Base-by-base conservation (phyloP, 35 echinoderm and acorn worm species). In the Ophiothrix spiculata region DNA sequence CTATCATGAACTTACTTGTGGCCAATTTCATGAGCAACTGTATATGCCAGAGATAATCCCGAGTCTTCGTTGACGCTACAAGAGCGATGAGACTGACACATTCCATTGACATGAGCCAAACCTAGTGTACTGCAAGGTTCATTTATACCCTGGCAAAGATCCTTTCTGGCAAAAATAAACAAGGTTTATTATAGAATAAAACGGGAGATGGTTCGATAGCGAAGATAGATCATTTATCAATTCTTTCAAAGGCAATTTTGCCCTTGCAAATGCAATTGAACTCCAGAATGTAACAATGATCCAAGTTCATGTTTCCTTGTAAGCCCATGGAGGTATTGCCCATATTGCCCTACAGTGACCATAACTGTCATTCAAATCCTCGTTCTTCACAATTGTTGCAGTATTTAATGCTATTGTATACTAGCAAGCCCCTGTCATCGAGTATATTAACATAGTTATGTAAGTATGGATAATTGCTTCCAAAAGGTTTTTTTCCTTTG, bases 21-120 rank as follows among this genome's bases (percentile, higher is more conserved):
- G 41, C 95, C 95, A 60, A 98, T 88, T 76, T 98, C 95, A 42
- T 98, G 95, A 0, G 95, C 91, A 11, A 98, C 86, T 25, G 95
- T 98, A 74, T 85, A 98, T 11, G 90, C 95, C 25, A 98, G 56
- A n/a, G 85, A 81, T 19, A 98, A 76, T 0, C 95, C 95, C 6
- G 83, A 89, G 77, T 98, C 95, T 83, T 98, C 95, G 32, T 98
- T 98, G 38, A 98, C 78, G 31, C 82, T 94, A 73, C 95, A 94
- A 35, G 92, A 94, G 4, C 83, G 76, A 31, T 85, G 40, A 0
- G 17, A 0, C 39, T 91, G 84, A 75, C 95, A 98, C 91, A 98
- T 94, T 0, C 88, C 95, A 25, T 85, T 81, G 0, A 94, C 87
- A 19, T 98, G 86, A 28, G 95, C 88, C 74, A 98, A 49, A 1